Conservation (phyloP, 2,797 vertebrate genomes). For the Sebastes kiyomatsui region DNA sequence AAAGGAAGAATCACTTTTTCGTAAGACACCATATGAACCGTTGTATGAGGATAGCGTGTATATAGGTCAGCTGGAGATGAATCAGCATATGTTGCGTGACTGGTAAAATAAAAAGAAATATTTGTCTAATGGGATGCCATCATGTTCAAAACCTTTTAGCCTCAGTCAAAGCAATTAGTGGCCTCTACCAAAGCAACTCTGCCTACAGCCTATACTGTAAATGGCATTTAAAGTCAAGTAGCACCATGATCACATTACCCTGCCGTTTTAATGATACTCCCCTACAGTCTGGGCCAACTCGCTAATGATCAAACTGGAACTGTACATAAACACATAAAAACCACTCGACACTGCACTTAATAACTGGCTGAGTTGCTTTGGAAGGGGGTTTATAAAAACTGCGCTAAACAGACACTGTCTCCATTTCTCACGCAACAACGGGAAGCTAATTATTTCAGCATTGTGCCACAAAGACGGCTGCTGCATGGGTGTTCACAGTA, state of each 20-base stretch:
- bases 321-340: conserved; percentile 66
- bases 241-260: conserved; percentile 35
- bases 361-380: conserved; percentile 62
- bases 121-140: neutral
- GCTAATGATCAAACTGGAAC: conserved; percentile 73
- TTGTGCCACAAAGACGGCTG: conserved; percentile 64
- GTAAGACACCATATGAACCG: too few species aligned
- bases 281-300: conserved; percentile 52
- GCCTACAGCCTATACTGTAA: conserved; percentile 21
- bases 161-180: conserved; percentile 38
- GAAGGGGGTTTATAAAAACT: conserved; percentile 59
- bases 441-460: conserved; percentile 79
- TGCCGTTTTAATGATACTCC: conserved; percentile 53
- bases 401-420: conserved; percentile 66
- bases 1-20: too few species aligned
- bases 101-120: neutral
- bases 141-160: conserved; percentile 7
- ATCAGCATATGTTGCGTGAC: neutral
- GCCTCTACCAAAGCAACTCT: conserved; percentile 39
- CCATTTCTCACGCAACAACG: conserved; percentile 73
- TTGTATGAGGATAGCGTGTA: too few species aligned
- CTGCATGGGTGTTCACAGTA: conserved; percentile 71
- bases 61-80: neutral
- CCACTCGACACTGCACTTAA: conserved; percentile 58
- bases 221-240: conserved; percentile 47